These are phyloP conservation scores for Hippocampus mohnikei DNA, from an alignment of 2,113 vertebrate genomes.

Conservation along the genomic window DNA sequence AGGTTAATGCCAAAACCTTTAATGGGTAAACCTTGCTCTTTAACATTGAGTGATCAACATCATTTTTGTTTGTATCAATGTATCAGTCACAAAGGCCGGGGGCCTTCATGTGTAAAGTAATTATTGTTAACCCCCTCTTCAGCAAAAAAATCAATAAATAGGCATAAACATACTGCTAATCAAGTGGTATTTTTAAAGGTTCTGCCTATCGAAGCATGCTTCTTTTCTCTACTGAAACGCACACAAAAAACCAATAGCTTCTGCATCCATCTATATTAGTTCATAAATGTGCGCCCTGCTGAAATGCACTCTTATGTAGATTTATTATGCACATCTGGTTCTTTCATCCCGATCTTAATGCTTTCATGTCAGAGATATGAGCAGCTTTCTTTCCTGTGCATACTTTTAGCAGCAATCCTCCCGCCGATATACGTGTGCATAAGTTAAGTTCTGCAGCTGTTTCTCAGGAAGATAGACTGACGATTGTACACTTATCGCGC, in stretches of 20 bases:
- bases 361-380: conserved; percentile 56
- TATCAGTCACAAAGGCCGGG: too few species aligned
- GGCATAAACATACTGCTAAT: too few species aligned
- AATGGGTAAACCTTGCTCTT: too few species aligned
- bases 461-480: conserved; percentile 34
- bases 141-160: too few species aligned
- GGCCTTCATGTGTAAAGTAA: too few species aligned
- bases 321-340: conserved; percentile 60
- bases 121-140: too few species aligned
- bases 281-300: neutral
- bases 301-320: conserved; percentile 37
- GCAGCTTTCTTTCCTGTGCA: conserved; percentile 47
- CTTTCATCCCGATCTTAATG: conserved; percentile 56
- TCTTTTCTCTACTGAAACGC: neutral
- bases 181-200: neutral
- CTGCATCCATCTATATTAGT: neutral
- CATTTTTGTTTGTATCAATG: too few species aligned
- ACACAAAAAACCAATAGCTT: neutral
- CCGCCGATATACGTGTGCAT: conserved; percentile 33
- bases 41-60: too few species aligned
- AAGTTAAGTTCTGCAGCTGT: conserved; percentile 47
- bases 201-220: neutral
- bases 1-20: too few species aligned
- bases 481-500: conserved; percentile 56
- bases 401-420: conserved; percentile 36